These are phyloP conservation scores for Nebria ingens DNA, from an alignment of 1,140 invertebrate genomes.

Conservation along the genomic window DNA sequence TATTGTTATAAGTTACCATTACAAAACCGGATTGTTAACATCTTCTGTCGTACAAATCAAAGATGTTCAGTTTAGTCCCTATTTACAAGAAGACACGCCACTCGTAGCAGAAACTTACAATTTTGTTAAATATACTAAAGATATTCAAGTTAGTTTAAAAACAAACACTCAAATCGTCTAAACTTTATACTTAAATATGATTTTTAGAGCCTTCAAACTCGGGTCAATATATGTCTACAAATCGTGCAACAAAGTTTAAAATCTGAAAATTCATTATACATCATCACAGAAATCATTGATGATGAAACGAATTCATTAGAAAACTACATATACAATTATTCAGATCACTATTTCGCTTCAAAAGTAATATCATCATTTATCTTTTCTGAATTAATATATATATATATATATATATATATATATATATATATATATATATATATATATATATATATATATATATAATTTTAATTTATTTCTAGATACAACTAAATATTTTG, in stretches of 20 bases:
- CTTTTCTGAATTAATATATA: neutral
- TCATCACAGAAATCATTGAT: neutral
- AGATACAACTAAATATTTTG: neutral
- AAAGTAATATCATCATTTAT: neutral
- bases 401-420: neutral
- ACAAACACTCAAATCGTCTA: too few relatives aligned
- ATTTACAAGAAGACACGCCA: slow-evolving; percentile 16
- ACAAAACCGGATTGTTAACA: slow-evolving; percentile 24
- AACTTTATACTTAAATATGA: too few relatives aligned
- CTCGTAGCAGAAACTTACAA: slow-evolving; percentile 18
- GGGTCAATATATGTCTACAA: neutral
- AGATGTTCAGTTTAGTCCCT: slow-evolving; percentile 21
- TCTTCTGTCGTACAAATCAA: slow-evolving; percentile 26
- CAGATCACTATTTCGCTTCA: neutral
- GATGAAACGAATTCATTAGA: neutral
- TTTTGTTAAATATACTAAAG: slow-evolving; percentile 14
- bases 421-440: neutral
- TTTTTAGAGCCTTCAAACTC: neutral
- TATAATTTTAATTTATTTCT: too few relatives aligned
- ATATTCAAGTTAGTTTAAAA: neutral
- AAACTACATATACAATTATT: neutral
- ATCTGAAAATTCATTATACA: too few relatives aligned
- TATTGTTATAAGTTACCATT: slow-evolving; percentile 24
- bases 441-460: neutral
- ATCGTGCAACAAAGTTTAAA: neutral